These are phyloP conservation scores for Andrena marginata DNA, from an alignment of 2,888 invertebrate genomes.

Conservation along the genomic window DNA sequence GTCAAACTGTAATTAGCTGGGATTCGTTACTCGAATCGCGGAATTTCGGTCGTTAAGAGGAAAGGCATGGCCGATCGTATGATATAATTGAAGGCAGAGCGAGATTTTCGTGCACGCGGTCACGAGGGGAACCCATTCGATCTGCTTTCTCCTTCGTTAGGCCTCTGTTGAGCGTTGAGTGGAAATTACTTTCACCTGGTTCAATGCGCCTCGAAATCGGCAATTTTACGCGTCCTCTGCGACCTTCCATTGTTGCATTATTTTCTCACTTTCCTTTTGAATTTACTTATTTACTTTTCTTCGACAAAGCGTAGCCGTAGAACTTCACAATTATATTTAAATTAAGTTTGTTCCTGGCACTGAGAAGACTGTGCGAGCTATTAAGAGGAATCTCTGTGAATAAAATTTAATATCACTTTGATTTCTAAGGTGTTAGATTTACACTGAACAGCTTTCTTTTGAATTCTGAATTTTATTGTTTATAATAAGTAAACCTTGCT, in stretches of 20 bases:
- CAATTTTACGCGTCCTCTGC: background rate
- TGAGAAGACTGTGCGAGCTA: too few species aligned
- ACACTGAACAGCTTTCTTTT: too few species aligned
- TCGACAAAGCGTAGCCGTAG: too few species aligned
- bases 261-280: background rate
- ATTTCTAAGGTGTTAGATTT: too few species aligned
- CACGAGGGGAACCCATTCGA: slow-evolving; percentile 3
- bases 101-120: background rate
- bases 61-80: background rate
- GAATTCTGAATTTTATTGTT: too few species aligned
- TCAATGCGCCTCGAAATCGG: background rate
- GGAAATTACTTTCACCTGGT: slow-evolving; percentile 34
- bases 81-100: slow-evolving; percentile 32
- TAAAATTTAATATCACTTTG: too few species aligned
- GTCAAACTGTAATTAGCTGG: slow-evolving; percentile 38
- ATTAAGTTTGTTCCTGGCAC: background rate
- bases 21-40: slow-evolving; percentile 28
- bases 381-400: too few species aligned
- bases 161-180: background rate
- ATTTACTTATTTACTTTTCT: background rate
- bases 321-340: background rate
- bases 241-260: background rate
- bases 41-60: slow-evolving; percentile 5
- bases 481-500: too few species aligned
- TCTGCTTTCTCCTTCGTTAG: slow-evolving; percentile 47